Base-by-base conservation (phyloP, 2,113 vertebrate species). In the Melanocharis versteri region DNA sequence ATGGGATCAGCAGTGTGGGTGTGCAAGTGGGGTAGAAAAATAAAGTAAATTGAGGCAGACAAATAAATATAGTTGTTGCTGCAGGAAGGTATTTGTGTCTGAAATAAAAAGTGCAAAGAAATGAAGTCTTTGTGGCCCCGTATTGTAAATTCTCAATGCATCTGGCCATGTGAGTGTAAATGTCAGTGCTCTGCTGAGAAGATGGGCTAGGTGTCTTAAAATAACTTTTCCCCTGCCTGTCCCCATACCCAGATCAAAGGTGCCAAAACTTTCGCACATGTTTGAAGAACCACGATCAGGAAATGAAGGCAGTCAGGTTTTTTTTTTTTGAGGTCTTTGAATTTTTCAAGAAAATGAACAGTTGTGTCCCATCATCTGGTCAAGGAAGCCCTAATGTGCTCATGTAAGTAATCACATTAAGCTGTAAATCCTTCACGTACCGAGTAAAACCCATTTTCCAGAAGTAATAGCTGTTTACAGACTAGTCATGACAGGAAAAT, bases 191-290 rank as follows among this genome's bases (percentile, higher is more conserved):
- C 14, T 81, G 45, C 37, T 16, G 20, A 66, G 39, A 69, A 61
- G 72, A 37, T 64, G 44, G 27, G 30, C 10, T 37, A 75, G 10
- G 10, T 51, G 11, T 33, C n/a, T 87, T 77, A 79, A 87, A 94
- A 57, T 61, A 83, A 53, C 19, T 82, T 73, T 18, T 20, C 30
- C 26, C 21, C 24, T 75, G 19, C 30, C 17, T 51, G 7, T 50
- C 12, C 27, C 11, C 6, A 23, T 35, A 53, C 33, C 26, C 5
- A 53, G 26, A 40, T 48, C 58, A 85, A 72, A 94, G 37, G 26
- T 76, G 53, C 35, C 11, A 93, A 93, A 95, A n/a, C 26, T 31
- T 75, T 15, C 0, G 1, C 12, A 1, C 33, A 21, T 0, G 0
- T 91, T 85, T 69, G 61, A 92, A 89, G 33, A 82, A 69, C 40